Evolutionary conservation across 2,113 vertebrate genomes (phyloP), one percentile per base, ranked within the genome.

Genomic region (Leucopsar rothschildi): DNA sequence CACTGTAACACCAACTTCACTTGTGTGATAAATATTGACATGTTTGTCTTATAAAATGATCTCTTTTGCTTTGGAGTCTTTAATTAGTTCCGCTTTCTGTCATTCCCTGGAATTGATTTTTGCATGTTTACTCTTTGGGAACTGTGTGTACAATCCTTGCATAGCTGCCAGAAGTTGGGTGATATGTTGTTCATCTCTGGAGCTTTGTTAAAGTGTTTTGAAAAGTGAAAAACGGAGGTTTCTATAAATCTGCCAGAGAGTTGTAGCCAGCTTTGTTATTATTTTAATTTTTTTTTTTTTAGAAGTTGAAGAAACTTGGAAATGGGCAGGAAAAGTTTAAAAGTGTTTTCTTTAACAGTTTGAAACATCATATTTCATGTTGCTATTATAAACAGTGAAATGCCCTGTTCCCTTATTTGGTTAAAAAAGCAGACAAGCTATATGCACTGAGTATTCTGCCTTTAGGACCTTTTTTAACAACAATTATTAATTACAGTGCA

Each of bases 391-490:
- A 98, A 98, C 98, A 98, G 60, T 82, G 94, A 95, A 93, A 98
- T 97, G 97, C 92, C 97, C 93, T 92, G 84, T 98, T 93, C 60
- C 98, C 98, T 98, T 98, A 97, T 98, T 98, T 98, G 98, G 98
- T 95, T 90, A 97, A 98, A 95, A 82, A 96, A 84, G 90, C 92
- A 95, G 91, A n/a, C 90, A 90, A 90, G 86, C 88, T 94, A 96
- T 97, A 97, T 76, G 69, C 78, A 47, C 66, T 71, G 86, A 90
- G 76, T 95, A 95, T 89, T 94, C 92, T 93, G 96, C 95, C 79
- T 88, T 92, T 90, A 94, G 93, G 91, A 73, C 70, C 52, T 63
- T 92, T 77, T 88, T 64, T 79, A 42, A 77, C 83, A 95, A 57
- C 90, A 95, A 82, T 96, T 95, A 97, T 96, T 97, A 96, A 98